A percentile compares a stretch with the other conserved stretches of the same genome.
Evolutionary conservation across 2,888 invertebrate species (phyloP).

Genomic region (Conchocele bisecta): DNA sequence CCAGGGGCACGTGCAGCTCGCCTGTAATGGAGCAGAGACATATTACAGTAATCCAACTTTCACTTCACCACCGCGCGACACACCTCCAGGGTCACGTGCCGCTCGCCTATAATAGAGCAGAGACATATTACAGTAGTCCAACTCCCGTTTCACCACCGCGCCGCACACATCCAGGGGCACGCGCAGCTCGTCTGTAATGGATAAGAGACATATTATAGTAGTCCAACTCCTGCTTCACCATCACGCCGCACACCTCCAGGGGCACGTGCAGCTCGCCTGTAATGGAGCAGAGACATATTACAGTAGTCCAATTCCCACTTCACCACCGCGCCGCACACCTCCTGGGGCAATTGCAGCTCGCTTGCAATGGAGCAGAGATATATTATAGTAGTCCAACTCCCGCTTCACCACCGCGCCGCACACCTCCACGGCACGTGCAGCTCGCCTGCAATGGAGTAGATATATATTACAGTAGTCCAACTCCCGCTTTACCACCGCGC

Average conservation of each 20-base stretch:
- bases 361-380: no score
- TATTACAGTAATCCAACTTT: slow-evolving; percentile 81
- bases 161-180: slow-evolving; percentile 81
- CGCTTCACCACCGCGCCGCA: slow-evolving; percentile 82
- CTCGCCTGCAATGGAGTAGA: slow-evolving; percentile 80
- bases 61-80: slow-evolving; percentile 82
- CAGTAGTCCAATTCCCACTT: slow-evolving; percentile 81
- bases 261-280: slow-evolving; percentile 82
- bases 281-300: no score
- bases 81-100: slow-evolving; percentile 81
- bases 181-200: slow-evolving; percentile 81
- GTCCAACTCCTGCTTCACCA: slow-evolving; percentile 81
- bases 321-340: slow-evolving; percentile 82
- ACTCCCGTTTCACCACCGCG: slow-evolving; percentile 80
- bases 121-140: slow-evolving; percentile 80
- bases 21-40: slow-evolving; percentile 64
- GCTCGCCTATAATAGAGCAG: slow-evolving; percentile 73
- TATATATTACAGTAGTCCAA: slow-evolving; percentile 81
- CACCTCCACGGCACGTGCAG: slow-evolving; percentile 81
- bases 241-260: slow-evolving; percentile 81
- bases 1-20: slow-evolving; percentile 81
- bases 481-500: slow-evolving; percentile 81
- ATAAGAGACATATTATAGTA: no score
- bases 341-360: slow-evolving; percentile 81
- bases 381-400: slow-evolving; percentile 81